Evolutionary conservation across 2,888 invertebrate genomes (phyloP), one percentile per base, ranked within the genome.

Genomic region (Mystacides longicornis): DNA sequence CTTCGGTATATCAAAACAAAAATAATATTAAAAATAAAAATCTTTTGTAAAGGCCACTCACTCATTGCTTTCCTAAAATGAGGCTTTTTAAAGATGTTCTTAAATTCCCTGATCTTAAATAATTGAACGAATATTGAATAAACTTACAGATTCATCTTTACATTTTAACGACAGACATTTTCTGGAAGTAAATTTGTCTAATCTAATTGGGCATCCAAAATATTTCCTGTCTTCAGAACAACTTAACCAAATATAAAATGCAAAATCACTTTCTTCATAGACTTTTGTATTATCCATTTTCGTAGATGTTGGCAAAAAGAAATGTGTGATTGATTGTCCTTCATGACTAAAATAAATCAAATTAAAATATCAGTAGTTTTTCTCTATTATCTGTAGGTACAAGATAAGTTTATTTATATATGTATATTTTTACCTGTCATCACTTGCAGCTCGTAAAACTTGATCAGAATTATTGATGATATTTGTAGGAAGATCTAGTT

Each of bases 141-240:
- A 7, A 37, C 37, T 64, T 67, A 72, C 71, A 23, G 72, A 71
- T 33, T 67, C 66, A 7, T 64, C 60, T 0, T 69, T 67, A n/a
- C 66, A 62, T 55, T 68, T 70, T 19, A 83, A 61, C n/a, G 79
- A 74, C 54, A 82, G 71, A 56, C 80, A 79, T 63, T 75, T 75
- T 3, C 82, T 71, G 46, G 74, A 68, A 45, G 80, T 71, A 11
- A 71, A 67, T 63, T 80, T 75, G 56, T 80, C 77, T 2, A 84
- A 71, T 37, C 78, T 70, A 23, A 83, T 69, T 1, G 84, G 84
- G 67, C 81, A 80, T 1, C 82, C 45, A 23, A 56, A 52, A 33
- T 48, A 47, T 19, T 20, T 19, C 18, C 21, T 18, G 9, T 45
- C 21, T 27, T 37, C n/a, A n/a, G 51, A 52, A n/a, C 27, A 46